Evolutionary conservation across 2,113 vertebrate genomes (phyloP), one percentile per base, ranked within the genome.

Genomic region (Numenius arquata): DNA sequence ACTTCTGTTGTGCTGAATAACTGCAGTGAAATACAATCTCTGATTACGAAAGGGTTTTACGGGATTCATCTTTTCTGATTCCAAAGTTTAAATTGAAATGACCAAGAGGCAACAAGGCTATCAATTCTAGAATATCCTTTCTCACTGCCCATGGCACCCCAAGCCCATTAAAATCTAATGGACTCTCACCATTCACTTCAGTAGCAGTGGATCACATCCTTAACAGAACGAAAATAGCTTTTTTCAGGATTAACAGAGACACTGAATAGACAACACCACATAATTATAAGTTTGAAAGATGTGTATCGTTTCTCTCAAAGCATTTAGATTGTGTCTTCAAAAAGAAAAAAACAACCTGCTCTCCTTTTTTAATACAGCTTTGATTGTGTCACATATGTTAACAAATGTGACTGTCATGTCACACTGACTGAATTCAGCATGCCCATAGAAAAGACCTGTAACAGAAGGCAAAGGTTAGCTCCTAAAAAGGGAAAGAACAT

Each of bases 71-170:
- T 93, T 95, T 95, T 94, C 92, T 74, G 72, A 95, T 95, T 95
- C 87, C 32, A 15, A 65, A 93, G 65, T 91, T 93, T 92, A 90
- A 96, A 97, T 86, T 96, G 63, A 96, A 97, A 97, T 95, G 10
- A 83, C 75, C 85, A 97, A 89, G 52, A 78, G 50, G 88, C 29
- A 97, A 92, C 79, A 97, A 90, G 47, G 85, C 66, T 95, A 91
- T 77, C 40, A 93, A 18, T 73, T 97, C 48, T 88, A 83, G 86
- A 92, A 93, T 83, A 95, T 62, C 76, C 50, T 48, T 74, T 88
- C 71, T 94, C 30, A 47, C 32, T 25, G 52, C 15, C 90, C 87
- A 2, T n/a, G 47, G 14, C 23, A 84, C 11, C 26, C 21, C 22
- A 90, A 85, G 19, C 41, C 34, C n/a, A 48, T 30, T 56, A 58